These are phyloP conservation scores for Vicugna pacos DNA, from an alignment of 2,113 vertebrate species.

Conservation along the genomic window DNA sequence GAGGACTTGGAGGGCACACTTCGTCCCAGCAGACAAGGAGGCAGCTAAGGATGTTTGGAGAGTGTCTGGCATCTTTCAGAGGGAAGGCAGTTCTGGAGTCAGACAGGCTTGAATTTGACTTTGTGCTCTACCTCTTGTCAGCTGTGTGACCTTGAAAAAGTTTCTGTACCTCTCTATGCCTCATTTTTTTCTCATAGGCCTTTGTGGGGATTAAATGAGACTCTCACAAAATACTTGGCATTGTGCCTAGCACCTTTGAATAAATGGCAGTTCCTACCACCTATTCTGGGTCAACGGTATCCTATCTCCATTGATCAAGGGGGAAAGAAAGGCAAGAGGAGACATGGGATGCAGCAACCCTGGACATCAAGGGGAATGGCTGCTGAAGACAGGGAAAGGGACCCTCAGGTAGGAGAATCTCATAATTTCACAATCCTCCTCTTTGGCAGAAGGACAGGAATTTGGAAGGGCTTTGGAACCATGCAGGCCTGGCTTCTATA, in stretches of 20 bases:
- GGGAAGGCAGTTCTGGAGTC: neutral
- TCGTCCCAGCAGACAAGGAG: neutral
- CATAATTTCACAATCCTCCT: neutral
- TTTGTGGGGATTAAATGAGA: constrained; percentile 6
- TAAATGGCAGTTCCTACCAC: neutral
- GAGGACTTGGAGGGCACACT: neutral
- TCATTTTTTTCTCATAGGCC: neutral
- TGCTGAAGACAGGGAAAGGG: neutral
- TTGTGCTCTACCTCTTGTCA: neutral
- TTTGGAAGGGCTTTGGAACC: constrained; percentile 1
- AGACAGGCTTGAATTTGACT: constrained; percentile 28
- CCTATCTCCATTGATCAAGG: neutral
- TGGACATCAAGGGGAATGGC: neutral
- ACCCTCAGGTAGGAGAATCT: neutral
- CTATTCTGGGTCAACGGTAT: neutral
- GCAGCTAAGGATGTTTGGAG: neutral
- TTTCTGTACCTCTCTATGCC: constrained; percentile 34
- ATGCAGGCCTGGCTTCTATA: neutral
- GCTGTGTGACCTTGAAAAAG: constrained; percentile 10
- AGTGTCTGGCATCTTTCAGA: neutral
- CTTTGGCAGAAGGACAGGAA: neutral
- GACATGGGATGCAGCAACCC: neutral
- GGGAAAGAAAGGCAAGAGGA: neutral
- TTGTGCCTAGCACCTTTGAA: neutral
- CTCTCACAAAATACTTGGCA: neutral